phyloP scores from a whole-genome alignment of 2,113 vertebrate genomes.

The Brevimyrus niger region DNA sequence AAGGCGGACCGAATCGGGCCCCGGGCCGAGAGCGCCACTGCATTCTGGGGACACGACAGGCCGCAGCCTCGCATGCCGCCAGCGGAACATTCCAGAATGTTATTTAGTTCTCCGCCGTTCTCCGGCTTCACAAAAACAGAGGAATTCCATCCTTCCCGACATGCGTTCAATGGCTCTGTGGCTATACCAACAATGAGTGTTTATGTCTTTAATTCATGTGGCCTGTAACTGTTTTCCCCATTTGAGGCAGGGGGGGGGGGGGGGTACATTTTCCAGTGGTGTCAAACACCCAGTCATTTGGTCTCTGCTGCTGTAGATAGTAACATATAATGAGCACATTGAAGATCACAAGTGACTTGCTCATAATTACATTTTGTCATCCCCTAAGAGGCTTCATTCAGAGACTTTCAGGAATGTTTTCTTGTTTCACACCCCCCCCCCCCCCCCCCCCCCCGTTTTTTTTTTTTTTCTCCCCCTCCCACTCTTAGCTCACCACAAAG shows the following conservation, averaged over 20 bases:
- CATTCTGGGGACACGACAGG: constrained; percentile 19
- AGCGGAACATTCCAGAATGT: constrained; percentile 29
- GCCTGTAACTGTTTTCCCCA: constrained; percentile 14
- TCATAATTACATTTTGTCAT: not conserved
- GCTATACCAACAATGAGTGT: constrained; percentile 30
- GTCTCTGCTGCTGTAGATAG: not conserved
- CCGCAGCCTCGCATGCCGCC: constrained; percentile 22
- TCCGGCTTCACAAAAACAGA: constrained; percentile 28
- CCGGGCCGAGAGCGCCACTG: not conserved
- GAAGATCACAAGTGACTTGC: not conserved
- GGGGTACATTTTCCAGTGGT: not conserved
- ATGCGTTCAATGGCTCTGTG: constrained; percentile 28
- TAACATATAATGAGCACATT: not conserved
- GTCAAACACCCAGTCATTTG: constrained; percentile 7
- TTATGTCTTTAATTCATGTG: constrained; percentile 27
- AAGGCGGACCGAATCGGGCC: constrained; percentile 16
- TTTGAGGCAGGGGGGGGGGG: not conserved
- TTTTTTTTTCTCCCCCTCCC: too few species aligned
- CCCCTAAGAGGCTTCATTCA: not conserved
- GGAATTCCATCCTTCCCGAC: constrained; percentile 37
- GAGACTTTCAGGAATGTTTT: not conserved
- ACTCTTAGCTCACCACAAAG: too few species aligned
- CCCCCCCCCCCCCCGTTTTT: too few species aligned
- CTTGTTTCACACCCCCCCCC: not conserved
- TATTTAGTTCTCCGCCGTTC: constrained; percentile 32